Evolutionary conservation across 2,797 vertebrate genomes (phyloP).

Genomic region (Linurgus olivaceus): DNA sequence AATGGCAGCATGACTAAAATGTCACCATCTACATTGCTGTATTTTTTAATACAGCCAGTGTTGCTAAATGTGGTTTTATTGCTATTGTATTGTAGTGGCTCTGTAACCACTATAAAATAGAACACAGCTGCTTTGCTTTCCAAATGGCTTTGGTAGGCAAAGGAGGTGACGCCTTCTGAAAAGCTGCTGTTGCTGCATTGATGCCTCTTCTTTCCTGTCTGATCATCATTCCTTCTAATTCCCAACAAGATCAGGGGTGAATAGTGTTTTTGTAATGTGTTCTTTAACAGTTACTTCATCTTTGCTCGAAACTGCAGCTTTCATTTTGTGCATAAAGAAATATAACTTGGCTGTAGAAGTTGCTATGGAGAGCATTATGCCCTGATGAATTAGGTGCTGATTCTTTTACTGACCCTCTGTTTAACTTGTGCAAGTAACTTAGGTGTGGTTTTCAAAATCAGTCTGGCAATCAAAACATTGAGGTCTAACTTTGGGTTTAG

Average conservation of each 20-base stretch:
- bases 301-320: not conserved
- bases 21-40: not conserved
- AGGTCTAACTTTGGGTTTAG: not conserved
- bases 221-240: not conserved
- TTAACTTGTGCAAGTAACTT: not conserved
- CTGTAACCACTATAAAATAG: not conserved
- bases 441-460: not conserved
- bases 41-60: not conserved
- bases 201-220: not conserved
- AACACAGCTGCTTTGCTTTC: not conserved
- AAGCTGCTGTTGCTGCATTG: not conserved
- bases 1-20: not conserved
- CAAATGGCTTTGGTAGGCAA: not conserved
- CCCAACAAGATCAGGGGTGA: not conserved
- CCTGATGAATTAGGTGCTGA: conserved; percentile 16
- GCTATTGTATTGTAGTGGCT: not conserved
- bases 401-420: not conserved
- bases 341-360: not conserved
- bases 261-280: not conserved
- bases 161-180: not conserved
- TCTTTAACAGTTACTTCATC: not conserved
- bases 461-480: not conserved
- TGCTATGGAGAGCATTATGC: not conserved
- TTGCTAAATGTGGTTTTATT: not conserved
- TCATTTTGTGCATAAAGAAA: not conserved